phyloP scores from a whole-genome alignment of 2,888 invertebrate genomes.

The Agrochola lota region DNA sequence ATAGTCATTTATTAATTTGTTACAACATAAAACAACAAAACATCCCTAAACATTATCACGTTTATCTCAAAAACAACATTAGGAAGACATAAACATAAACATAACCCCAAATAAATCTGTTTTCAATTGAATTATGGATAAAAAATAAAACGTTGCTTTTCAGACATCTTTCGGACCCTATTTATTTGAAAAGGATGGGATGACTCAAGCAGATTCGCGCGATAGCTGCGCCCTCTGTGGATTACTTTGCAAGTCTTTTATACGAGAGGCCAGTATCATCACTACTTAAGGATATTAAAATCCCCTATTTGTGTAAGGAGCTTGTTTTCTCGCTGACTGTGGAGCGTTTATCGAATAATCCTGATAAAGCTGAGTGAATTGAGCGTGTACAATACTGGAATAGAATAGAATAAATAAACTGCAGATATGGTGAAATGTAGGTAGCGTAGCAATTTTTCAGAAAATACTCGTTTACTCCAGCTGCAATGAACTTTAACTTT shows the following conservation, averaged over 20 bases:
- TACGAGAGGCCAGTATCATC: constrained; percentile 87
- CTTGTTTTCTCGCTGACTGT: constrained; percentile 87
- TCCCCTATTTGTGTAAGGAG: constrained; percentile 88
- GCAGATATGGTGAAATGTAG: constrained; percentile 4
- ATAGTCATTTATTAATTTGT: background rate
- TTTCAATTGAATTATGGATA: constrained; percentile 71
- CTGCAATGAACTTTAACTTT: constrained; percentile 1
- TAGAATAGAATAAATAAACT: constrained; percentile 47
- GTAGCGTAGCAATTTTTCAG: background rate
- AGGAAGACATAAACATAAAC: constrained; percentile 45
- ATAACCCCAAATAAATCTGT: constrained; percentile 55
- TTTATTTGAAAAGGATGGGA: constrained; percentile 89
- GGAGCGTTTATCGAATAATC: constrained; percentile 83
- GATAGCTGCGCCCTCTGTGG: constrained; percentile 87
- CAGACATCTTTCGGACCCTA: constrained; percentile 83
- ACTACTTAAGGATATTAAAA: constrained; percentile 91
- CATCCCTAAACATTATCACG: background rate
- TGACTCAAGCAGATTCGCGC: constrained; percentile 89
- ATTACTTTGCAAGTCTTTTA: constrained; percentile 90
- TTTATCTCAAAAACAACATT: constrained; percentile 35
- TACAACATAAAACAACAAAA: background rate
- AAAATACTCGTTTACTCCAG: constrained; percentile 4
- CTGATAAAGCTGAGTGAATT: constrained; percentile 77
- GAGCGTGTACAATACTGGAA: constrained; percentile 63
- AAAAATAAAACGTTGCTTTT: constrained; percentile 77